Base-by-base conservation (phyloP, 2,797 vertebrate species). In the Heteromormyrus szaboi region DNA sequence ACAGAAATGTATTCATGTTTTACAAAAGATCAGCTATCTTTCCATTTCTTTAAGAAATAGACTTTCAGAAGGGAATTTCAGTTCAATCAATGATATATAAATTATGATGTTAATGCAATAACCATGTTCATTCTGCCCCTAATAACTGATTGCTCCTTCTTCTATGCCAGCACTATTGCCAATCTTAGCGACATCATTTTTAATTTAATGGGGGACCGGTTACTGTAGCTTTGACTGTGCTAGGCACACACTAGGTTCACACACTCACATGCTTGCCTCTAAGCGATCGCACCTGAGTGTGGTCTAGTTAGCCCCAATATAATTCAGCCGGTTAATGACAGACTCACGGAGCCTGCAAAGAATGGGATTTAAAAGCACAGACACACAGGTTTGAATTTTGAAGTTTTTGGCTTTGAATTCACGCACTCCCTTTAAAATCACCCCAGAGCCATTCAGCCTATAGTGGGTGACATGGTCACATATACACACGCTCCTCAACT, bases 41-140 rank as follows among this genome's bases (percentile, higher is more conserved):
- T 59, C 33, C 53, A 86, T 86, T 86, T 59, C 51, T 33, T 56
- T 86, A 44, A 56, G 85, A 59, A 86, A 59, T 37, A 4, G 51
- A 86, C 51, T 41, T 9, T 62, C 14, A 59, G 17, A 25, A 22
- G 33, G 85, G n/a, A 37, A 86, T 19, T 86, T 86, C 85, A 59
- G 33, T 86, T 53, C 54, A 86, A 86, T 86, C 29, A 33, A 59
- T 86, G 22, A 11, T 56, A 41, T 59, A 86, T 86, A 86, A 86
- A 86, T 56, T 54, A 56, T 59, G 8, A 56, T 44, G 29, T 41
- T 59, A 59, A 86, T 56, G 54, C 17, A 86, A 86, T 62, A 59
- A 44, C 85, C 14, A 86, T 59, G 33, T 14, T 86, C 51, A 41
- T 54, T 59, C 2, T n/a, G 37, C 37, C 51, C 54, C 14, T 29